phyloP scores from a whole-genome alignment of 2,113 vertebrate species.

The Eulemur rufifrons region DNA sequence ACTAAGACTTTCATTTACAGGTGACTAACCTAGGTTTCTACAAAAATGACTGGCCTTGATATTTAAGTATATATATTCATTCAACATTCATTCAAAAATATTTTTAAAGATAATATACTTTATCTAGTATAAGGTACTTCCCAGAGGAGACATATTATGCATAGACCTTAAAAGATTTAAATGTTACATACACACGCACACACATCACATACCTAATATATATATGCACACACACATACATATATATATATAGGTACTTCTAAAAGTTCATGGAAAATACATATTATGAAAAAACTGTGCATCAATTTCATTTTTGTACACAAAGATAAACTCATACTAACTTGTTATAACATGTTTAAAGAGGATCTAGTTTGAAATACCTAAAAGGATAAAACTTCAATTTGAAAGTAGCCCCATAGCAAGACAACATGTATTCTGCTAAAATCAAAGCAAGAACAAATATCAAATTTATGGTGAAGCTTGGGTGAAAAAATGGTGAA shows the following conservation, averaged over 20 bases:
- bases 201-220: rapidly evolving
- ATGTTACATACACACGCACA: background rate
- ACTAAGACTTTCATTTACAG: background rate
- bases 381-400: no score
- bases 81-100: background rate
- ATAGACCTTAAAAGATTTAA: background rate
- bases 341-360: no score
- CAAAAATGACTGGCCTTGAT: background rate
- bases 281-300: no score
- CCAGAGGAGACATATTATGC: background rate
- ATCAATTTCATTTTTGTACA: no score
- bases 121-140: background rate
- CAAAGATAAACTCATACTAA: no score
- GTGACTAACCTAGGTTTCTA: background rate
- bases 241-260: background rate
- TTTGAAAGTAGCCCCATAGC: no score
- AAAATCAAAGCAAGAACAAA: no score
- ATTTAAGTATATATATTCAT: background rate
- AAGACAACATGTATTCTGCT: no score
- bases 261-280: background rate
- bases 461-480: no score
- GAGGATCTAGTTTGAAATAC: no score
- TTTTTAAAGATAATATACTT: background rate
- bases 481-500: no score
- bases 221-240: background rate